Evolutionary conservation across 2,888 invertebrate genomes (phyloP).

Genomic region (Phrixothrix hirtus): DNA sequence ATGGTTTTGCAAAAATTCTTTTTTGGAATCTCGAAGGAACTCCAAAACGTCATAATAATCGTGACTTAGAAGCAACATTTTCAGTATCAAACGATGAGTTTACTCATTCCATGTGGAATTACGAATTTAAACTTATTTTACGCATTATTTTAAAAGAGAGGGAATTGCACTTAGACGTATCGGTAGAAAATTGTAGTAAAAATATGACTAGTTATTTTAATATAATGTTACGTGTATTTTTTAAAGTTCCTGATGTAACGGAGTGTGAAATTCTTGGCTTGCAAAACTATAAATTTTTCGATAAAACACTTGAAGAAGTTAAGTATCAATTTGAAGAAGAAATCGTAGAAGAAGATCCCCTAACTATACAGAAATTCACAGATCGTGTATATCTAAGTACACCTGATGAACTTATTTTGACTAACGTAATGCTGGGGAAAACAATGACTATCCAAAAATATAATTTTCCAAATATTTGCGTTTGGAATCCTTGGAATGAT

Average conservation of each 20-base stretch:
- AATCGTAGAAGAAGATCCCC: no score
- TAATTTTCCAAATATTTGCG: conserved; percentile 19
- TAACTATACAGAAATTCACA: not conserved
- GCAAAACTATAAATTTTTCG: conserved; percentile 1
- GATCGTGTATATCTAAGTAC: conserved; percentile 13
- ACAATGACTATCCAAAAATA: conserved; percentile 14
- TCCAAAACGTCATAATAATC: conserved; percentile 24
- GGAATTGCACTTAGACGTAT: conserved; percentile 17
- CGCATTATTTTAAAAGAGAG: conserved; percentile 26
- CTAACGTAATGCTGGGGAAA: conserved; percentile 6
- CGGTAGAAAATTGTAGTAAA: conserved; percentile 6
- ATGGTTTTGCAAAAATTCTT: conserved; percentile 36
- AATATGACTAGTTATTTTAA: conserved; percentile 11
- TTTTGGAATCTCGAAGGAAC: conserved; percentile 33
- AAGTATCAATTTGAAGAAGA: no score
- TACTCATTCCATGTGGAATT: conserved; percentile 34
- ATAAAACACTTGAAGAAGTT: conserved; percentile 1
- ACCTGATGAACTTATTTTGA: conserved; percentile 6
- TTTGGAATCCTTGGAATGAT: conserved; percentile 23
- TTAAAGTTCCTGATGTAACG: conserved; percentile 14
- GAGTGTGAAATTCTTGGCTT: conserved; percentile 18
- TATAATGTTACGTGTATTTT: conserved; percentile 12
- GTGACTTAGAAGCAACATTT: conserved; percentile 26
- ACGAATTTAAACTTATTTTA: conserved; percentile 27
- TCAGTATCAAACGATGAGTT: conserved; percentile 22